Evolutionary conservation across 2,888 invertebrate species (phyloP).

Genomic region (Aspidiotus destructor): DNA sequence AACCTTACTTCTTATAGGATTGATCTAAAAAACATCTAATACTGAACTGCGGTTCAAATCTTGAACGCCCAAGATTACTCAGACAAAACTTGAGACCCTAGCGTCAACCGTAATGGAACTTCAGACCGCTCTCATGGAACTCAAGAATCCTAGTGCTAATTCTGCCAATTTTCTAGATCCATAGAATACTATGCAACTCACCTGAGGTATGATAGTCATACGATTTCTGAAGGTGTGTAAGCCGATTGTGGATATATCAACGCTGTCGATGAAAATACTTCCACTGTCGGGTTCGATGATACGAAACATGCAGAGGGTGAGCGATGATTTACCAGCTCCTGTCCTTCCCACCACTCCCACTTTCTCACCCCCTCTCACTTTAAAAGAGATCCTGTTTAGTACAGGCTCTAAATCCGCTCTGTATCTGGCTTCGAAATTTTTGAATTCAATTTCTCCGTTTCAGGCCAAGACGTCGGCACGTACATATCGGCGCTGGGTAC

Average conservation of each 20-base stretch:
- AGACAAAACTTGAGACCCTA: too few relatives aligned
- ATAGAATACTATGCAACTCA: conserved; percentile 16
- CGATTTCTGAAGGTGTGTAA: conserved; percentile 70
- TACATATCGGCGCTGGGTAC: conserved; percentile 38
- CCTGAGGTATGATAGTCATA: conserved; percentile 46
- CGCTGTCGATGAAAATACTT: conserved; percentile 69
- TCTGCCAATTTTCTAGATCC: too few relatives aligned
- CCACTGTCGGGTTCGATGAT: conserved; percentile 78
- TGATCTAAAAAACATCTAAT: too few relatives aligned
- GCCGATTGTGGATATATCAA: conserved; percentile 71
- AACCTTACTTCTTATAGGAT: too few relatives aligned
- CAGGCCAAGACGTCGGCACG: conserved; percentile 58
- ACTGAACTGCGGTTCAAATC: too few relatives aligned
- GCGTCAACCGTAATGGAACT: too few relatives aligned
- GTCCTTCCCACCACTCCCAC: conserved; percentile 69
- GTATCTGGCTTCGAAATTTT: conserved; percentile 74
- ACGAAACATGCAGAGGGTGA: conserved; percentile 77
- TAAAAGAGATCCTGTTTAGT: conserved; percentile 65
- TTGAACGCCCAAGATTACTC: too few relatives aligned
- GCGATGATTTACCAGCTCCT: conserved; percentile 84
- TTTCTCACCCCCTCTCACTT: conserved; percentile 74
- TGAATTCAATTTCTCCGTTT: conserved; percentile 69
- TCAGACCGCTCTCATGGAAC: too few relatives aligned
- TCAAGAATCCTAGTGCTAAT: too few relatives aligned
- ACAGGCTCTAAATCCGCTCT: conserved; percentile 78